Conservation (phyloP, 2,113 vertebrate genomes). For the Chamaea fasciata region DNA sequence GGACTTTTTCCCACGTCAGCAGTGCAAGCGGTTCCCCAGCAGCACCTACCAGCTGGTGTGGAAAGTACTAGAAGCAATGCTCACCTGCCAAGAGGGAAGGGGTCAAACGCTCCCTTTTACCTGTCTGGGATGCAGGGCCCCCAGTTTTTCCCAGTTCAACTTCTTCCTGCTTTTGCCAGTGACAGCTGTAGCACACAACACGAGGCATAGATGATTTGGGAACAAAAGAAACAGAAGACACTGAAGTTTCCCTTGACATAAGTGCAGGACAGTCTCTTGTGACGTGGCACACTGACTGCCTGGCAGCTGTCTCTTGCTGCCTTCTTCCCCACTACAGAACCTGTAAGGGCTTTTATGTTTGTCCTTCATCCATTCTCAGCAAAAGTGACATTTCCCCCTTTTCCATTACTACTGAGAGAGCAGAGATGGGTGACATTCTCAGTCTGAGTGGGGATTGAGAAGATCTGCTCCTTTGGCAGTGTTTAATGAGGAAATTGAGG, state of each 20-base stretch:
- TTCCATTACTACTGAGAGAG: neutral
- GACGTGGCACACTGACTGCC: neutral
- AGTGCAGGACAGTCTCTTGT: neutral
- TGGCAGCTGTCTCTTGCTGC: neutral
- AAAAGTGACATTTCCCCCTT: neutral
- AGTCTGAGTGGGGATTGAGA: neutral
- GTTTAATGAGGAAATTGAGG: neutral
- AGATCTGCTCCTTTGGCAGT: neutral
- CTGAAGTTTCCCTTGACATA: neutral
- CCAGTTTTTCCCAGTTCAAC: neutral
- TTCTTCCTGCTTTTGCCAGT: neutral
- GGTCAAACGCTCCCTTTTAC: accelerated
- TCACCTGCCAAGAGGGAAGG: neutral
- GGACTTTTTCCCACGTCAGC: neutral
- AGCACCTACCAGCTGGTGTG: neutral
- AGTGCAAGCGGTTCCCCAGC: neutral
- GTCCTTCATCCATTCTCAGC: neutral
- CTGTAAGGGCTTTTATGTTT: neutral
- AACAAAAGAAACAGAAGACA: neutral
- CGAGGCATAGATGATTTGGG: neutral
- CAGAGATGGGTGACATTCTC: neutral
- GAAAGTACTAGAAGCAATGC: neutral
- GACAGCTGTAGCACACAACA: neutral
- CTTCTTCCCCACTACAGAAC: neutral
- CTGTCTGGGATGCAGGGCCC: accelerated